Conservation (phyloP, 2,797 vertebrate species). For the Epinephelus awoara region DNA sequence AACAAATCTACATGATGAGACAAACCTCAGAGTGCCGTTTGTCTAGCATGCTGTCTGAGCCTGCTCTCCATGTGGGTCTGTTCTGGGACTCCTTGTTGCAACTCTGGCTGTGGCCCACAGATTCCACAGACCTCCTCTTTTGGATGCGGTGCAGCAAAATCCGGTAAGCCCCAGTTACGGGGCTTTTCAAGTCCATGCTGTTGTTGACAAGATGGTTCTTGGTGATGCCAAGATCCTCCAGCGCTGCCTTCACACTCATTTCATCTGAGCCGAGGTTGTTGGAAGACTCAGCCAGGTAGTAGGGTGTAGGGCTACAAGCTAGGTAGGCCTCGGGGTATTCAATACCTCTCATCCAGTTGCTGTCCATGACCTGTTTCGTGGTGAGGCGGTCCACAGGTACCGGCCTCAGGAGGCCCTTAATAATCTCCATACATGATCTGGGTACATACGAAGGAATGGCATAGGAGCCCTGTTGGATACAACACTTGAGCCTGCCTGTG, state of each 20-base stretch:
- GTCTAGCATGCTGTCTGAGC: conserved; percentile 47
- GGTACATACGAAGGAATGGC: conserved; percentile 76
- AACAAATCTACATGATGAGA: conserved; percentile 67
- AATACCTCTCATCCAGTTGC: conserved; percentile 78
- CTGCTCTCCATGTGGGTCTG: conserved; percentile 49
- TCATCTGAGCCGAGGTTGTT: conserved; percentile 71
- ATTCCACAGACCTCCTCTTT: conserved; percentile 71
- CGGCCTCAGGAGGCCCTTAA: conserved; percentile 76
- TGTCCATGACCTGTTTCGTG: conserved; percentile 69
- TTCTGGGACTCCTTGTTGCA: conserved; percentile 50
- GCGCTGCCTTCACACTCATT: conserved; percentile 64
- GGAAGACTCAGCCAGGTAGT: conserved; percentile 62
- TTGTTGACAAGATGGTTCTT: conserved; percentile 74
- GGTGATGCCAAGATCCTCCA: conserved; percentile 80
- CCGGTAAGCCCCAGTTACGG: conserved; percentile 80
- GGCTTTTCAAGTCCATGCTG: conserved; percentile 70
- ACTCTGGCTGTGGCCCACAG: conserved; percentile 47
- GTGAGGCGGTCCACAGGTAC: conserved; percentile 76
- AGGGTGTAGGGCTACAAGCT: conserved; percentile 54
- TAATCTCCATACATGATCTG: conserved; percentile 74
- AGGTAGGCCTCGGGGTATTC: conserved; percentile 73
- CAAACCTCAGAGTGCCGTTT: conserved; percentile 75
- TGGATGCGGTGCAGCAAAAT: conserved; percentile 83
- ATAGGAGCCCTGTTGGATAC: conserved; percentile 82
- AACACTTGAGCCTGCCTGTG: conserved; percentile 70